These are phyloP conservation scores for Platanista minor DNA, from an alignment of 2,113 vertebrate genomes.

Conservation along the genomic window DNA sequence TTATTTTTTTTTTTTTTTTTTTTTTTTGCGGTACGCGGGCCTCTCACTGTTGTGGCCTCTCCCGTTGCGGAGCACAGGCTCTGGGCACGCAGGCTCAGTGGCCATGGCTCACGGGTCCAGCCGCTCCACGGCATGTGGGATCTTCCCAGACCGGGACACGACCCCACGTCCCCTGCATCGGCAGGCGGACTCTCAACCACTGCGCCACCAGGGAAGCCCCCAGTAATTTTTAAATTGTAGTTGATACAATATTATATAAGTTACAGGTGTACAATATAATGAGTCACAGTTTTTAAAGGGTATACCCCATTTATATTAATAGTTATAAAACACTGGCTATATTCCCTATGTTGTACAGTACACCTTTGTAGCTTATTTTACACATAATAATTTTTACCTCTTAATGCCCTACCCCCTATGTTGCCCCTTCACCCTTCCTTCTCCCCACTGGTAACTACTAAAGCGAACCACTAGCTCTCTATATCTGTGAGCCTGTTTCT, in stretches of 20 bases:
- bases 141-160: too few species aligned
- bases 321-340: neutral
- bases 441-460: too few species aligned
- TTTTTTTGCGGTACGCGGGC: too few species aligned
- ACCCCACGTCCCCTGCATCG: too few species aligned
- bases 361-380: neutral
- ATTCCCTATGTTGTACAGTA: neutral
- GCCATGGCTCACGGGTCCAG: too few species aligned
- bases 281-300: neutral
- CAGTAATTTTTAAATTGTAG: neutral
- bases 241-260: neutral
- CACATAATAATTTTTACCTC: neutral
- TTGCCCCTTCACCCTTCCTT: neutral
- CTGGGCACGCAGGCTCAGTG: too few species aligned
- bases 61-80: too few species aligned
- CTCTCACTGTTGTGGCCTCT: too few species aligned
- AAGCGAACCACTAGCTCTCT: neutral
- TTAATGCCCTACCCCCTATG: neutral
- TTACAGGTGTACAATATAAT: neutral
- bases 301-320: neutral
- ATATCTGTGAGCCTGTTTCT: neutral
- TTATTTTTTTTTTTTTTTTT: too few species aligned
- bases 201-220: too few species aligned
- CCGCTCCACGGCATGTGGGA: too few species aligned
- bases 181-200: too few species aligned